phyloP scores from a whole-genome alignment of 1,140 invertebrate species.

The Neodiprion virginianus region DNA sequence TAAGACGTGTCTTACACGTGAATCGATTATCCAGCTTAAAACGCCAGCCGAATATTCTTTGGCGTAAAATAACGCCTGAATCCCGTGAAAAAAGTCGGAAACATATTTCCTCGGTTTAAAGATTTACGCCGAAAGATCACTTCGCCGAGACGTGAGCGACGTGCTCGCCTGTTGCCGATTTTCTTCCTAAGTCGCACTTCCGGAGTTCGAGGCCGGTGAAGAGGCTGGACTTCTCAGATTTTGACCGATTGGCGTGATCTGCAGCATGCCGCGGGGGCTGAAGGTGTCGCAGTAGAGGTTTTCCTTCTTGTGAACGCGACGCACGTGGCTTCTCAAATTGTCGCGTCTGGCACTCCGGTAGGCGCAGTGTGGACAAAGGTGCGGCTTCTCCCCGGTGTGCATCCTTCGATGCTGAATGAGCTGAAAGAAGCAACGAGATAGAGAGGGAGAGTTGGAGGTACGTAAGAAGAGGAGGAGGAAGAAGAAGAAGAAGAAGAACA shows the following conservation, averaged over 20 bases:
- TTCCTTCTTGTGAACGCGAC: conserved; percentile 66
- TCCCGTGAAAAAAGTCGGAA: too few species aligned
- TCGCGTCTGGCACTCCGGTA: conserved; percentile 66
- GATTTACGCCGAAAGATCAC: too few species aligned
- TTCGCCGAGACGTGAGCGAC: neutral
- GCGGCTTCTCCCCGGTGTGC: conserved; percentile 69
- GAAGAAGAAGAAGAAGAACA: conserved; percentile 8
- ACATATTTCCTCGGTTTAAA: too few species aligned
- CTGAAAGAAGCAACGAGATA: conserved; percentile 36
- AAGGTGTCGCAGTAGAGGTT: conserved; percentile 65
- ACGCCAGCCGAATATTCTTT: too few species aligned
- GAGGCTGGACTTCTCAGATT: conserved; percentile 40
- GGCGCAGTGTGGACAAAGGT: conserved; percentile 65
- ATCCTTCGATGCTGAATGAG: conserved; percentile 64
- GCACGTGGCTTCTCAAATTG: conserved; percentile 65
- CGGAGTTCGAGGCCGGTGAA: conserved; percentile 38
- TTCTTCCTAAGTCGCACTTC: conserved; percentile 27
- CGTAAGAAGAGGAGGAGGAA: conserved; percentile 14
- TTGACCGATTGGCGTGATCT: conserved; percentile 40
- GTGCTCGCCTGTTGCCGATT: neutral
- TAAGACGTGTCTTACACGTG: too few species aligned
- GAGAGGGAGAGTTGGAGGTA: neutral
- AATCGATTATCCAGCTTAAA: too few species aligned
- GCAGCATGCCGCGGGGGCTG: conserved; percentile 61
- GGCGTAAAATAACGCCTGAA: too few species aligned